Base-by-base conservation (phyloP, 2,888 invertebrate species). In the Drosophila paucipuncta region DNA sequence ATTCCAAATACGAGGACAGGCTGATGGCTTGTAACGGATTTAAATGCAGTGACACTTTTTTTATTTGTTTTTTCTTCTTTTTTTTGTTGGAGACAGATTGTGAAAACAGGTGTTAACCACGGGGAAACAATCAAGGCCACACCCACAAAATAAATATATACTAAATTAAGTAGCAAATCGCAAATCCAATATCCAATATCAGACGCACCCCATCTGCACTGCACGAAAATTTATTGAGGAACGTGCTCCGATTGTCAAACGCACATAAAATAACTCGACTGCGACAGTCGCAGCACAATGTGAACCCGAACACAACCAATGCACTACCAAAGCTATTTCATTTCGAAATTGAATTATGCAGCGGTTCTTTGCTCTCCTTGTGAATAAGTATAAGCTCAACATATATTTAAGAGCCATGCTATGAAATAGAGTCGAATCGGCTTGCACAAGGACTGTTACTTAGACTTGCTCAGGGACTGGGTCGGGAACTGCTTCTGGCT, bases 341-440 rank as follows among this genome's bases (percentile, higher is more conserved):
- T 28, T 68, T 58, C 35, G 31, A 76, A 75, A 90, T 91, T 85
- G 87, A 86, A 90, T 90, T 75, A 86, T 86, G 78, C 78, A 74
- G 80, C 68, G 70, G 61, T 30, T 39, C n/a, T 30, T 13, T 16
- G 33, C 54, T 25, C 9, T 22, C 28, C 30, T n/a, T 41, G 28
- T 30, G 13, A 73, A 65, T 58, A 52, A 25, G 47, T 57, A 74
- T 61, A 77, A 80, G 67, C 80, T 77, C 54, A 53, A 57, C 43
- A 89, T 77, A 77, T 68, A 80, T 89, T 83, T 41, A 66, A 50
- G 39, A 10, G 3, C 28, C 25, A 16, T 16, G 28, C 50, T 30
- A 2, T 5, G 50, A 16, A 28, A 18, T 18, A 50, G 28, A 50
- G 16, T 5, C 30, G 9, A 37, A 11, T 10, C 35, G 37, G 22